These are phyloP conservation scores for Bucco capensis DNA, from an alignment of 2,113 vertebrate genomes.

Conservation along the genomic window DNA sequence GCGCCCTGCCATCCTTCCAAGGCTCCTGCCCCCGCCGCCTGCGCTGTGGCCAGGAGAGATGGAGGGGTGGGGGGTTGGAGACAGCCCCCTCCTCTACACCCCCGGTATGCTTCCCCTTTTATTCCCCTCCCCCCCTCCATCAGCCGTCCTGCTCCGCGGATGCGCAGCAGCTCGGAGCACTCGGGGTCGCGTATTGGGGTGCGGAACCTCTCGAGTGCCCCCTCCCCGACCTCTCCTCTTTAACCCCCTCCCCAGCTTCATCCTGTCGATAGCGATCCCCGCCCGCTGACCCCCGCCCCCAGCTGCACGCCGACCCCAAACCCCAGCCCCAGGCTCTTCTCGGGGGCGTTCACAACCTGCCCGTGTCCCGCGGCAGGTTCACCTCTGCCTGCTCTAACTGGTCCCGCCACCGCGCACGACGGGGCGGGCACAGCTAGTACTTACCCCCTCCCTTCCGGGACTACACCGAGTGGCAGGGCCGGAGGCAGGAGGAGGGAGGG, in stretches of 20 bases:
- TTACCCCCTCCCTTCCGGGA: background rate
- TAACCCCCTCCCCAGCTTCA: background rate
- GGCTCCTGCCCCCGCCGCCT: conserved; percentile 40
- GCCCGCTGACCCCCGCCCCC: background rate
- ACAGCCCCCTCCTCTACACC: background rate
- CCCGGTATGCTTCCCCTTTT: too few relatives aligned
- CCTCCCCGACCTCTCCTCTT: background rate
- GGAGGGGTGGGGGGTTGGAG: background rate
- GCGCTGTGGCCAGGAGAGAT: background rate
- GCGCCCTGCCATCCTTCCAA: conserved; percentile 56
- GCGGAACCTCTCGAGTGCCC: too few relatives aligned
- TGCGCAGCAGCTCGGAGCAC: background rate
- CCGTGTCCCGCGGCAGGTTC: conserved; percentile 34
- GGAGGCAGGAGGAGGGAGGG: background rate
- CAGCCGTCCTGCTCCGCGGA: background rate
- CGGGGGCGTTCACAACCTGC: background rate
- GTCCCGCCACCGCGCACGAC: background rate
- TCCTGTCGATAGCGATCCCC: background rate
- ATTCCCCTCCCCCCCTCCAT: background rate
- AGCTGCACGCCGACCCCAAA: background rate
- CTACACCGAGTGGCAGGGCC: background rate
- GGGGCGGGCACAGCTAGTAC: background rate
- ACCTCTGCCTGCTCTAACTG: background rate
- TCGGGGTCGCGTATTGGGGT: background rate
- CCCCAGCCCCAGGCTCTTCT: background rate